Evolutionary conservation across 2,888 invertebrate species (phyloP).

Genomic region (Alsophila aescularia): DNA sequence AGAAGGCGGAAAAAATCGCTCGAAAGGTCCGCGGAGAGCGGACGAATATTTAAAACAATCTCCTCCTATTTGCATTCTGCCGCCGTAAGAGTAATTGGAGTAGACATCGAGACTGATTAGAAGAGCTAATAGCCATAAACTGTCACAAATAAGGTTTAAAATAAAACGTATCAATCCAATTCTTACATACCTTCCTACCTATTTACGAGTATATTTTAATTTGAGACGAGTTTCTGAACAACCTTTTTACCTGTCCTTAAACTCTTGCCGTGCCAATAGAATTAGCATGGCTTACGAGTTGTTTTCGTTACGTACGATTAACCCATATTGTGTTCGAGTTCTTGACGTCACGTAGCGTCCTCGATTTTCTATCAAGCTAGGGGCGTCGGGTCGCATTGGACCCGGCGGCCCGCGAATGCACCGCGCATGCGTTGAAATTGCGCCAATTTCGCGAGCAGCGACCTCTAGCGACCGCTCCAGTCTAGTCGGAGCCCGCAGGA

Average conservation of each 20-base stretch:
- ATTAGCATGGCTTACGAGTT: conserved; percentile 53
- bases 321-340: conserved; percentile 74
- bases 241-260: background rate
- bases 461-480: conserved; percentile 77
- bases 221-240: background rate
- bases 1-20: conserved; percentile 46
- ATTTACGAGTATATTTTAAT: background rate
- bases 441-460: conserved; percentile 81
- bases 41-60: conserved; percentile 66
- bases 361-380: conserved; percentile 80
- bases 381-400: conserved; percentile 75
- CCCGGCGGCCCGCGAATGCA: conserved; percentile 67
- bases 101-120: conserved; percentile 18
- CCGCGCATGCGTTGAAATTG: conserved; percentile 80
- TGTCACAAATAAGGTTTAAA: background rate
- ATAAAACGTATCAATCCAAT: too few relatives aligned
- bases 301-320: conserved; percentile 76
- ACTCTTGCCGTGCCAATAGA: conserved; percentile 22
- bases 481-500: conserved; percentile 61
- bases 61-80: conserved; percentile 57
- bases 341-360: conserved; percentile 82
- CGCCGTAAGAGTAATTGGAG: conserved; percentile 55
- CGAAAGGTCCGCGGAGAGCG: conserved; percentile 43
- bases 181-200: too few relatives aligned
- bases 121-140: background rate